Base-by-base conservation (phyloP, 1,140 invertebrate genomes). In the Drosophila subobscura region DNA sequence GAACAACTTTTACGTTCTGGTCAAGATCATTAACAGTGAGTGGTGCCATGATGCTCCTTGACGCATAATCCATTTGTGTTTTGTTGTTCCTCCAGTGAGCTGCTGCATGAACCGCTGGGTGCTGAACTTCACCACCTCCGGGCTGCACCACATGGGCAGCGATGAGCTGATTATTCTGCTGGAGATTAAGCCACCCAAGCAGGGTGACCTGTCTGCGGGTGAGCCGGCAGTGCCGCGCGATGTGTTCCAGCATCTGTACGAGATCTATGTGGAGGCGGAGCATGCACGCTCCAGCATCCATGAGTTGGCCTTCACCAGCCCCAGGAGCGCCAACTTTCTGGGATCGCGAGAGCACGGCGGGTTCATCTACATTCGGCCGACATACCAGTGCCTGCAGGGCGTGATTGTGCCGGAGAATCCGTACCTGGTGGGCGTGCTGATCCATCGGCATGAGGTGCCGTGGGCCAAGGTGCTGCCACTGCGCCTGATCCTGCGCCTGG, bases 381-480 rank as follows among this genome's bases (percentile, higher is more conserved):
- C 96, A 12, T 95, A 97, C 91, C 97, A 98, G 78, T 97, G 96
- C 92, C 92, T 97, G 47, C 95, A 96, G 71, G 95, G 96, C 80
- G 92, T 98, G 2, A 92, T 94, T 58, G 91, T 96, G 52, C 97
- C 97, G 1, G 92, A 94, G 14, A 93, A 95, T 54, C 96, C 97
- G 0, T 97, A 95, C 91, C 91, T 98, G 16, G 94, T 98, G 72
- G 97, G 94, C 2, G 93, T 98, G 65, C 93, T 98, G 29, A 94
- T 98, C 44, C 96, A 97, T 83, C 95, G 94, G n/a, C 97, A 95
- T 94, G 97, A 97, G 92, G 95, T 95, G 20, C 96, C 96, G 1
- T 97, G 96, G 96, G 96, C 96, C 1, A 96, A 96, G 92, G 93
- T 97, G 25, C 96, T 98, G 89, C 90, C 90, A 0, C 5, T 91